Evolutionary conservation across 2,888 invertebrate species (phyloP).

Genomic region (Drosophila kokeensis): DNA sequence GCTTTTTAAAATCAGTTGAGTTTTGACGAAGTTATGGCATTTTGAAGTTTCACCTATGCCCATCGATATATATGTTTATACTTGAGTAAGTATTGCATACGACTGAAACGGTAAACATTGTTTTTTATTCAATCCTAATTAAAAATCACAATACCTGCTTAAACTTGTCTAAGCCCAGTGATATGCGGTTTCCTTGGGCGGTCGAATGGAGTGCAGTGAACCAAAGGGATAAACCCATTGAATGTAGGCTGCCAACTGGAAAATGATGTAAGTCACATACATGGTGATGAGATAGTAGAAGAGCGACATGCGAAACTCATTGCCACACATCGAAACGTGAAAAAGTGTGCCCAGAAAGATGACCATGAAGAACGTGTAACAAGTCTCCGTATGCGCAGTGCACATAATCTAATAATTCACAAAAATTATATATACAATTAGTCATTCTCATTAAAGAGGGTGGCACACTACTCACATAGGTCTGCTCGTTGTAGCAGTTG

Average conservation of each 20-base stretch:
- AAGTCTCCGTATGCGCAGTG: slow-evolving; percentile 19
- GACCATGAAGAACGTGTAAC: slow-evolving; percentile 13
- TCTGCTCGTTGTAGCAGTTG: slow-evolving; percentile 24
- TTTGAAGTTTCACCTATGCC: too few relatives aligned
- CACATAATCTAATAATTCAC: slow-evolving; percentile 27
- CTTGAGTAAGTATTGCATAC: neutral
- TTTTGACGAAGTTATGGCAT: too few relatives aligned
- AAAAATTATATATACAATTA: neutral
- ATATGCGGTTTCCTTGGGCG: neutral
- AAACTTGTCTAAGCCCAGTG: slow-evolving; percentile 29
- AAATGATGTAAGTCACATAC: slow-evolving; percentile 1
- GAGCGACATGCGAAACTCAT: slow-evolving; percentile 59
- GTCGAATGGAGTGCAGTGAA: neutral
- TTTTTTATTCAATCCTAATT: neutral
- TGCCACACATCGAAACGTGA: slow-evolving; percentile 53
- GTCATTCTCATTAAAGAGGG: neutral
- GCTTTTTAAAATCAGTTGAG: too few relatives aligned
- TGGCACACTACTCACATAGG: slow-evolving; percentile 22
- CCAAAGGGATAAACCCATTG: slow-evolving; percentile 37
- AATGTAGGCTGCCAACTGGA: slow-evolving; percentile 19
- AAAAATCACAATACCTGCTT: neutral
- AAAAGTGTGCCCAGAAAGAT: slow-evolving; percentile 27
- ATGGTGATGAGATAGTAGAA: slow-evolving; percentile 33
- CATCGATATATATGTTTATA: neutral
- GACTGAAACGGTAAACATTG: neutral